Percentiles rank a stretch among this genome's conserved stretches.
Conservation (phyloP, 2,113 vertebrate species). For the Boleophthalmus pectinirostris region DNA sequence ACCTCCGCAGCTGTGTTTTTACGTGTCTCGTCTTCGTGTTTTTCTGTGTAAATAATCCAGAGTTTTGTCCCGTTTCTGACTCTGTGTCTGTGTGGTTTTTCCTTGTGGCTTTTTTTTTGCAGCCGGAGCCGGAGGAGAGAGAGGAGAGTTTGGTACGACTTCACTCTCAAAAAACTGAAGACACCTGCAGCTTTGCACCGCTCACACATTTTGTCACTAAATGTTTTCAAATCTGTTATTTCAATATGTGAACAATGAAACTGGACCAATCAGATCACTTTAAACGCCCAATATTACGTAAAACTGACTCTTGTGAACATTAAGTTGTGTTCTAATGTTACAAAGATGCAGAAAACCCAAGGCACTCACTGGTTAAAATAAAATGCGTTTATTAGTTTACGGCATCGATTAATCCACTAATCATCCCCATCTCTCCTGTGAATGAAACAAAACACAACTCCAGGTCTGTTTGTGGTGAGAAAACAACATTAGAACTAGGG, state of each 20-base stretch:
- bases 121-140: slow-evolving; percentile 83
- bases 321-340: no score
- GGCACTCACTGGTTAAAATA: no score
- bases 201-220: not conserved
- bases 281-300: no score
- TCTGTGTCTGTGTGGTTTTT: slow-evolving; percentile 48
- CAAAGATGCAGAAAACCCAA: no score
- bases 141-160: slow-evolving; percentile 88
- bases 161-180: slow-evolving; percentile 28
- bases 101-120: slow-evolving; percentile 73
- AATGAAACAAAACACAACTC: no score
- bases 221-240: slow-evolving; percentile 23
- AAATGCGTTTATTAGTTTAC: no score
- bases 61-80: slow-evolving; percentile 57
- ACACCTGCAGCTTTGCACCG: slow-evolving; percentile 28
- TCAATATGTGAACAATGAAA: slow-evolving; percentile 48
- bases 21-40: slow-evolving; percentile 38
- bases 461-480: no score
- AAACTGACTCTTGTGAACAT: no score
- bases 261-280: no score
- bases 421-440: no score
- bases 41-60: slow-evolving; percentile 26
- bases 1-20: not conserved
- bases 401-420: no score
- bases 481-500: no score